Percentiles rank a stretch among this genome's conserved stretches.
Evolutionary conservation across 2,797 vertebrate genomes (phyloP).

Genomic region (Bufotes viridis): DNA sequence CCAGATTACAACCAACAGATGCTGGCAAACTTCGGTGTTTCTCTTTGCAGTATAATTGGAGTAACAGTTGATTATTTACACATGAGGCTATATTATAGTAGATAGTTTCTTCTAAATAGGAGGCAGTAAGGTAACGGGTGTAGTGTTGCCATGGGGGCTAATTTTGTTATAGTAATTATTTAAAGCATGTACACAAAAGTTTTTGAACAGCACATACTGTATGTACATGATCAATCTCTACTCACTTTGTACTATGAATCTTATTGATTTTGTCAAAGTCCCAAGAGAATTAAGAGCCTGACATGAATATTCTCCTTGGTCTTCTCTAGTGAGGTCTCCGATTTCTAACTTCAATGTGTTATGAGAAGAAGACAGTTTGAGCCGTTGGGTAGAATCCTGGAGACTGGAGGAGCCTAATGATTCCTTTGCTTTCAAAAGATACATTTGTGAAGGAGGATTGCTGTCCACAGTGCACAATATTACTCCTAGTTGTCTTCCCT

Average conservation of each 20-base stretch:
- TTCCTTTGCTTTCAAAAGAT: slow-evolving; percentile 52
- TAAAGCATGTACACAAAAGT: too few species aligned
- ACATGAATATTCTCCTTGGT: slow-evolving; percentile 68
- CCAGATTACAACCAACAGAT: too few species aligned
- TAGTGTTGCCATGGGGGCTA: too few species aligned
- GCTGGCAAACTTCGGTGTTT: too few species aligned
- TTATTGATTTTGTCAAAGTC: not conserved
- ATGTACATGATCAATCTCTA: not conserved
- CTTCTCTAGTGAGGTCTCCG: not conserved
- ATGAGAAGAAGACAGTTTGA: slow-evolving; percentile 60
- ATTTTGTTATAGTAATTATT: too few species aligned
- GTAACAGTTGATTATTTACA: too few species aligned
- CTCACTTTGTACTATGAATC: slow-evolving; percentile 68
- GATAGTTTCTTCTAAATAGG: too few species aligned
- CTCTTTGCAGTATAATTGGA: too few species aligned
- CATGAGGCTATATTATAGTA: too few species aligned
- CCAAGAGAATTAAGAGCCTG: slow-evolving; percentile 70
- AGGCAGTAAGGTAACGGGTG: too few species aligned
- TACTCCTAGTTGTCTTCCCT: not conserved
- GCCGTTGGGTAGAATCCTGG: fast-evolving
- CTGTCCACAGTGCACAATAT: slow-evolving; percentile 73
- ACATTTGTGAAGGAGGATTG: slow-evolving; percentile 66
- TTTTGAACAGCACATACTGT: not conserved
- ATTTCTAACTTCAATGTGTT: slow-evolving; percentile 69
- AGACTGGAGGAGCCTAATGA: slow-evolving; percentile 59